Percentiles rank a stretch among this genome's conserved stretches.
phyloP scores from a whole-genome alignment of 2,888 invertebrate genomes.

The Platycheirus rosarum region DNA sequence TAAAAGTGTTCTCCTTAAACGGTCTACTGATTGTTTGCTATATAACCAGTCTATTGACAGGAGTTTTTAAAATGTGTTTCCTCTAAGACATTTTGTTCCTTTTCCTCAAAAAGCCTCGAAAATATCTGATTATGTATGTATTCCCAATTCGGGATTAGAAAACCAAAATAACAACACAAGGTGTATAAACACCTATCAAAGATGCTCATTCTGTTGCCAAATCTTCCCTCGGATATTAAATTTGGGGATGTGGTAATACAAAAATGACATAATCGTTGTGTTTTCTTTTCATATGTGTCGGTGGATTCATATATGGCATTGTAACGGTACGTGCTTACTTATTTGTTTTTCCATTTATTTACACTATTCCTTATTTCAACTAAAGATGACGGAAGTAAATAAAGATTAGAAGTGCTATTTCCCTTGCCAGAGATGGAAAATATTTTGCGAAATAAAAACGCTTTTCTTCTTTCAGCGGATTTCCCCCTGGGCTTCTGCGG shows the following conservation, averaged over 20 bases:
- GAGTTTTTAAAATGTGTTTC: too few species aligned
- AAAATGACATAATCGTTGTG: conserved; percentile 47
- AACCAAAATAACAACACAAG: neutral
- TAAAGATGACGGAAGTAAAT: conserved; percentile 56
- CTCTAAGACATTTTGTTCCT: neutral
- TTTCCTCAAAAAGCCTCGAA: neutral
- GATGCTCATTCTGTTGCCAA: neutral
- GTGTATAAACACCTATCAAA: neutral
- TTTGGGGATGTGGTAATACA: neutral
- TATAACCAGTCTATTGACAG: neutral
- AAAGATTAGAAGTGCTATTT: conserved; percentile 28
- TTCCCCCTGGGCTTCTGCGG: neutral
- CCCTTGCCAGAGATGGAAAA: neutral
- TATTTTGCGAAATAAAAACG: conserved; percentile 42
- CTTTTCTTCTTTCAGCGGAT: conserved; percentile 14
- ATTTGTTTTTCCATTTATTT: conserved; percentile 46
- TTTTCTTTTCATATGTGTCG: conserved; percentile 3
- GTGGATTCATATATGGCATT: conserved; percentile 60
- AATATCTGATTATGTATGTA: neutral
- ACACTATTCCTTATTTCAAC: neutral
- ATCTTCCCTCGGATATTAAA: neutral
- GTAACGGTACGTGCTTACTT: conserved; percentile 53
- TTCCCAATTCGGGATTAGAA: neutral
- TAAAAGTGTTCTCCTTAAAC: too few species aligned
- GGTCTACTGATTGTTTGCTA: neutral